Conservation (phyloP, 1,140 invertebrate species). For the Drosophila orena region DNA sequence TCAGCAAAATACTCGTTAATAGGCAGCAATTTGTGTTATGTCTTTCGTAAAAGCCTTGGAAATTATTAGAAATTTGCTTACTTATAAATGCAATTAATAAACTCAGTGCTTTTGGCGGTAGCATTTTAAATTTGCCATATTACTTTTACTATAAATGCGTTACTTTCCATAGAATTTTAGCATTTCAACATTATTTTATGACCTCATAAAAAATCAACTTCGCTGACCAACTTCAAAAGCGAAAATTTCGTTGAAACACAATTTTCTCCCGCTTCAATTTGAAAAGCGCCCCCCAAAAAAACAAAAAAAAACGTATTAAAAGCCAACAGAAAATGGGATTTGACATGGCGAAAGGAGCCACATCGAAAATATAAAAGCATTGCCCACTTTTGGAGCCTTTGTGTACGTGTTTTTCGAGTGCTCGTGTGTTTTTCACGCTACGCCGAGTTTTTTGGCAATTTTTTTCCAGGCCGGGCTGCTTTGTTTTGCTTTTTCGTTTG, state of each 20-base stretch:
- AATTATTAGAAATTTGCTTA: too few species aligned
- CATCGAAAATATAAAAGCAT: slow-evolving; percentile 33
- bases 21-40: too few species aligned
- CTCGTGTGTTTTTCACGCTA: slow-evolving; percentile 59
- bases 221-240: slow-evolving; percentile 5
- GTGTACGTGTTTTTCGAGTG: slow-evolving; percentile 27
- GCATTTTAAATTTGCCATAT: neutral
- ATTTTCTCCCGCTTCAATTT: slow-evolving; percentile 2
- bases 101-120: too few species aligned
- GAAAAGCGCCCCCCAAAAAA: neutral
- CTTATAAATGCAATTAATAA: too few species aligned
- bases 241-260: slow-evolving; percentile 1
- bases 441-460: slow-evolving; percentile 56
- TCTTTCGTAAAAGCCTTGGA: too few species aligned
- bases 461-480: slow-evolving; percentile 11
- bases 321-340: slow-evolving; percentile 25
- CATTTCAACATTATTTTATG: slow-evolving; percentile 3
- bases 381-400: slow-evolving; percentile 44
- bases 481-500: slow-evolving; percentile 43
- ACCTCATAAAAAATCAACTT: neutral
- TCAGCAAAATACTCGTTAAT: neutral
- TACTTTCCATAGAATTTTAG: neutral
- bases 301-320: slow-evolving; percentile 23
- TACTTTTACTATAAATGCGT: neutral
- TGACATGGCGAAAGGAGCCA: slow-evolving; percentile 34